Conservation (phyloP, 2,113 vertebrate genomes). For the Empidonax traillii region DNA sequence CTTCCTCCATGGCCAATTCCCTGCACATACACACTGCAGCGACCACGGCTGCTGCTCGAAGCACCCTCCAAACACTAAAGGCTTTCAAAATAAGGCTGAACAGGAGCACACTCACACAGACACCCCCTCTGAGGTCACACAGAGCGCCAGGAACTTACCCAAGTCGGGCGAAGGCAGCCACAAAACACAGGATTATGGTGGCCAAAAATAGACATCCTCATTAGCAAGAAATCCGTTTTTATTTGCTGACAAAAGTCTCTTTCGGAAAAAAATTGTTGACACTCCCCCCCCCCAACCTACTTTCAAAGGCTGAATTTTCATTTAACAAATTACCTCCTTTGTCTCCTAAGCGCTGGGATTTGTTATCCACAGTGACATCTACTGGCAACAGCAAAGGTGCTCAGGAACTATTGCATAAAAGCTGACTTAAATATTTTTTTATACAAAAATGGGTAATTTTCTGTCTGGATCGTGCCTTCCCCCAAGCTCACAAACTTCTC, state of each 20-base stretch:
- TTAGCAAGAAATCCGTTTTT: neutral
- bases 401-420: neutral
- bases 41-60: neutral
- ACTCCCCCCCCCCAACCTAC: neutral
- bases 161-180: neutral
- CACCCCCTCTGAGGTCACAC: neutral
- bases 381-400: constrained; percentile 55
- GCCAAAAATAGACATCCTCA: neutral
- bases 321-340: constrained; percentile 70
- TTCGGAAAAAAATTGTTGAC: neutral
- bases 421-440: neutral
- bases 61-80: neutral
- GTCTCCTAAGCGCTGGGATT: constrained; percentile 38
- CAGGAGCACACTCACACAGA: neutral
- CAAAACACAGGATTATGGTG: neutral
- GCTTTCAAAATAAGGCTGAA: neutral
- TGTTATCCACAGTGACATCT: constrained; percentile 71
- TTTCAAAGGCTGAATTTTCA: constrained; percentile 48
- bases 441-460: neutral
- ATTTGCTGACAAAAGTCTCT: neutral
- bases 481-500: neutral
- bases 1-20: constrained; percentile 50
- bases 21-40: neutral
- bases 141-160: constrained; percentile 13
- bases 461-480: neutral